These are phyloP conservation scores for Exaiptasia diaphana DNA, from an alignment of 64 coral and sea anemone species.

Conservation along the genomic window DNA sequence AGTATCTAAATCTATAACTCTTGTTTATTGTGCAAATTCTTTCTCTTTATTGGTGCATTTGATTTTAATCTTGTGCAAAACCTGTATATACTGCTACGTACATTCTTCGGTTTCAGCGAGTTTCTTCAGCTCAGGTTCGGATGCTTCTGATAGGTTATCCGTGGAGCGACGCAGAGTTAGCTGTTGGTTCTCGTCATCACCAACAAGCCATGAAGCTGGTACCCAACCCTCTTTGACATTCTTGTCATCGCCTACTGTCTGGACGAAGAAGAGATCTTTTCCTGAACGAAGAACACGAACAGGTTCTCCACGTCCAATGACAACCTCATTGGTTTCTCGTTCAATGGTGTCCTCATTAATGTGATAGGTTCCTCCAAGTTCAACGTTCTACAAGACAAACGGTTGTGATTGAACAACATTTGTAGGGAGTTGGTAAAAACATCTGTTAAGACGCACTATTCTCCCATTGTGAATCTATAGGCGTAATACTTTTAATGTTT, in stretches of 20 bases:
- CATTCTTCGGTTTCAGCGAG: constrained; percentile 34
- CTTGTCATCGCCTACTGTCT: constrained; percentile 60
- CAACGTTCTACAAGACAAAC: constrained; percentile 51
- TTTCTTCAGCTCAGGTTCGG: constrained; percentile 74
- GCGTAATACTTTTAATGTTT: too few relatives aligned
- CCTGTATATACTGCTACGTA: too few relatives aligned
- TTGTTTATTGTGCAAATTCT: too few relatives aligned
- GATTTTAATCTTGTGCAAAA: too few relatives aligned
- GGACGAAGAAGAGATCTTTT: constrained; percentile 87
- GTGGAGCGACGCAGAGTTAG: constrained; percentile 11
- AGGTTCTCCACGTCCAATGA: constrained; percentile 67
- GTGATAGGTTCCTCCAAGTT: constrained; percentile 79
- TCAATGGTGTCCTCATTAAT: constrained; percentile 83
- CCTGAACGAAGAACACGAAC: constrained; percentile 86
- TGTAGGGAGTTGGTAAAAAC: neutral
- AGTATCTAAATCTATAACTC: too few relatives aligned
- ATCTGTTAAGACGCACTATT: too few relatives aligned
- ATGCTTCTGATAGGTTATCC: constrained; percentile 73
- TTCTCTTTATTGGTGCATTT: too few relatives aligned
- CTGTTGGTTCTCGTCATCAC: constrained; percentile 17
- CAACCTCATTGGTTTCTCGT: constrained; percentile 49
- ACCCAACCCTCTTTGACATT: constrained; percentile 80
- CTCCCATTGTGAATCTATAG: too few relatives aligned
- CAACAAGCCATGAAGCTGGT: constrained; percentile 70
- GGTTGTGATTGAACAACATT: neutral